phyloP scores from a whole-genome alignment of 92 coral and sea anemone species.

The Meandrina meandrites region DNA sequence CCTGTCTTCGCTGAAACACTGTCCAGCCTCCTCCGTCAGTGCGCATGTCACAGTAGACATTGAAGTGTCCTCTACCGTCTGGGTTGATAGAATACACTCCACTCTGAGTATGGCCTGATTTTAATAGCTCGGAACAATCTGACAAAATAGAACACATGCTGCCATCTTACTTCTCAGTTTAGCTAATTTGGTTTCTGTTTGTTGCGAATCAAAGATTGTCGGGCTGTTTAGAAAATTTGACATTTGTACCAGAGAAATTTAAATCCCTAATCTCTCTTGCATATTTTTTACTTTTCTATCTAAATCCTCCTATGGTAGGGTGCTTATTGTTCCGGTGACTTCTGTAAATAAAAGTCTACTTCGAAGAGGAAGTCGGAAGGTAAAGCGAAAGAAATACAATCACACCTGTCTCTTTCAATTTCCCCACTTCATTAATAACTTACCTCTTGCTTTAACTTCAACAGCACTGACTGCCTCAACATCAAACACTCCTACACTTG shows the following conservation, averaged over 20 bases:
- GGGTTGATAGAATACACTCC: conserved; percentile 56
- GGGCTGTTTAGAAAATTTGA: no score
- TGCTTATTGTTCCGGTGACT: no score
- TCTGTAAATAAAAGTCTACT: no score
- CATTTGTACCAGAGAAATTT: no score
- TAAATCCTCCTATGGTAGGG: no score
- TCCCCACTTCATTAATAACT: background rate
- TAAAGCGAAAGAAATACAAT: no score
- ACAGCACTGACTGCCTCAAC: background rate
- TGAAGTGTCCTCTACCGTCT: conserved; percentile 53
- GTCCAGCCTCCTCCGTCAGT: conserved; percentile 68
- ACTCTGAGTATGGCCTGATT: conserved; percentile 45
- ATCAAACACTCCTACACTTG: background rate
- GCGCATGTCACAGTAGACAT: conserved; percentile 66
- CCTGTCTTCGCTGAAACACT: conserved; percentile 65
- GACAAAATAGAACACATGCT: background rate
- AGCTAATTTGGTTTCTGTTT: no score
- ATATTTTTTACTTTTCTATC: no score
- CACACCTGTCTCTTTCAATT: background rate
- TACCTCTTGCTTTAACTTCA: background rate
- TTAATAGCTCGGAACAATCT: conserved; percentile 40
- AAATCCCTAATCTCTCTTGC: no score
- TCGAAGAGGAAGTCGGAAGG: no score
- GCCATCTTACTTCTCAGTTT: background rate
- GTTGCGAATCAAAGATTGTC: no score